A percentile compares a stretch with the other conserved stretches of the same genome.
Conservation (phyloP, 2,797 vertebrate species). For the Argya squamiceps region DNA sequence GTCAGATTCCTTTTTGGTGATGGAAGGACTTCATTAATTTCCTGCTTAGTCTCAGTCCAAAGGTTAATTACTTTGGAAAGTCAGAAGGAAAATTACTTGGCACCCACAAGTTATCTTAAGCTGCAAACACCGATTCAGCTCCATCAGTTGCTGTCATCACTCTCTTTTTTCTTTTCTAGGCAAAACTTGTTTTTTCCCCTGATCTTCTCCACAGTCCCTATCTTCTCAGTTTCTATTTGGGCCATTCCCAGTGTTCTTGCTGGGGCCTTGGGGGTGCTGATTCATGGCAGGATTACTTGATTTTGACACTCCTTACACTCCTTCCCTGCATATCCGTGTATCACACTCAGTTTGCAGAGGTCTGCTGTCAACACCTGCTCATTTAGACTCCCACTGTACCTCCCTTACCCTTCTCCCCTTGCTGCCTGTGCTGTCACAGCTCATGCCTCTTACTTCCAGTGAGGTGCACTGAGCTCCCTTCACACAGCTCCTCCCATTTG, state of each 20-base stretch:
- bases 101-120: neutral
- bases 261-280: neutral
- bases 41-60: conserved; percentile 6
- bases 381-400: neutral
- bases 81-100: conserved; percentile 7
- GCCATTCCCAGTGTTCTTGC: neutral
- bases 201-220: neutral
- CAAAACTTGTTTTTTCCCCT: neutral
- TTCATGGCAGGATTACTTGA: neutral
- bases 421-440: neutral
- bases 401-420: neutral
- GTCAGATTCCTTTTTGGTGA: neutral
- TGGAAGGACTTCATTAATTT: conserved; percentile 16
- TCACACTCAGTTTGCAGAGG: neutral
- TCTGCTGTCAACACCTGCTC: neutral
- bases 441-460: neutral
- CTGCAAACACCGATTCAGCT: neutral
- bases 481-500: neutral
- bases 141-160: neutral
- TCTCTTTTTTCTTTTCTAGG: neutral
- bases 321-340: rapidly evolving
- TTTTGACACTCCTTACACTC: neutral
- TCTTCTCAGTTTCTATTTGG: neutral
- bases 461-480: neutral
- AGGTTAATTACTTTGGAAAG: conserved; percentile 54